Evolutionary conservation across 1,140 invertebrate species (phyloP).

Genomic region (Microplitis mediator): DNA sequence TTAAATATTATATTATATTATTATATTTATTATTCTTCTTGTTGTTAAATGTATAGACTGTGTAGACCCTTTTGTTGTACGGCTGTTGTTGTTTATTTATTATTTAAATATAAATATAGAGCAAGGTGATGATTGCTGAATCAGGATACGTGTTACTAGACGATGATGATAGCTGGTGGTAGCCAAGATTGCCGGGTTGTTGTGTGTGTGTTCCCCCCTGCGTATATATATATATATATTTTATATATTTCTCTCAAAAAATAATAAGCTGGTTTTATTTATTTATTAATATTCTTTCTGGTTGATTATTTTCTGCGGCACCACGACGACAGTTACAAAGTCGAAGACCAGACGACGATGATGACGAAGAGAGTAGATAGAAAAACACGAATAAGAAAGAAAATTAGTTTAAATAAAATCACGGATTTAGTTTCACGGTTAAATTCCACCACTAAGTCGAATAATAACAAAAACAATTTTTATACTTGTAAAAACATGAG

Average conservation of each 20-base stretch:
- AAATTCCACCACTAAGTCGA: neutral
- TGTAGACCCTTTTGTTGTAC: neutral
- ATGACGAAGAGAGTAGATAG: no score
- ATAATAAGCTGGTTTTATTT: no score
- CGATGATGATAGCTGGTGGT: neutral
- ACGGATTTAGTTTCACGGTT: no score
- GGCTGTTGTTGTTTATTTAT: no score
- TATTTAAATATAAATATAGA: no score
- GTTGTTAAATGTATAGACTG: neutral
- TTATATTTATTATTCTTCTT: neutral
- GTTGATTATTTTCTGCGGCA: no score
- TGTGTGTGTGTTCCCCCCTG: neutral
- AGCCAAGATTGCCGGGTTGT: conserved; percentile 5
- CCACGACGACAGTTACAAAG: no score
- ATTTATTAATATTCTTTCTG: no score
- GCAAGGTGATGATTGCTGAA: no score
- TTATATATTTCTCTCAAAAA: neutral
- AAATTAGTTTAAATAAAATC: no score
- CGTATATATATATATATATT: neutral
- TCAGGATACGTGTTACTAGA: neutral
- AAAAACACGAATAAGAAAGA: neutral
- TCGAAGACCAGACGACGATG: no score
- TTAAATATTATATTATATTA: neutral
- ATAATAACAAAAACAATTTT: conserved; percentile 19
- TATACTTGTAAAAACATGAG: conserved; percentile 7